Evolutionary conservation across 2,113 vertebrate species (phyloP), one percentile per base, ranked within the genome.

Genomic region (Alces alces): DNA sequence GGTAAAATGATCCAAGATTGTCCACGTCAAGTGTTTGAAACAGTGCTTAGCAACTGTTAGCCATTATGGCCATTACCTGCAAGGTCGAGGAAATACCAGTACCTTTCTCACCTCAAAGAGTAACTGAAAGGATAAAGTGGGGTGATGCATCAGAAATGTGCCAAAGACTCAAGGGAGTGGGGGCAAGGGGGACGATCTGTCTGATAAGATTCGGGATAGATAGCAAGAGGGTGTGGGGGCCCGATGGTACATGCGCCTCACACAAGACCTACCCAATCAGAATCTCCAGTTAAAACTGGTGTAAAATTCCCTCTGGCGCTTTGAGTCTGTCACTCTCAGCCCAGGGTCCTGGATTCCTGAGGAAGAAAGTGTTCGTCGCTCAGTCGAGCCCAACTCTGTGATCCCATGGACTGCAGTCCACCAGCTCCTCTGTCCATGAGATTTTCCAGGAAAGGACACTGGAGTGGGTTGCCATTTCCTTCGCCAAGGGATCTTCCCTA

Each of bases 181-280:
- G 84, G 23, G 6, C 55, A 25, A 16, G 28, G 17, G 30, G 55
- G 21, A 39, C 43, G 28, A 28, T 54, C 0, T 39, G 12, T n/a
- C 14, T 5, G n/a, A 5, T 11, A 52, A 70, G 54, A 12, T 76
- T 54, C 36, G 19, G 79, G 52, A 27, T 25, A 3, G 7, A 27
- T 2, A n/a, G 10, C 16, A 7, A 43, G 7, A 64, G 25, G 10
- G 43, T 12, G 52, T 1, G 28, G 0, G 13, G 13, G 12, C 10
- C 16, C 2, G n/a, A 8, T 6, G 54, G 23, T 6, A 7, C 64
- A 2, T 3, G 55, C 7, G 25, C 11, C 64, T 33, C 78, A 28
- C 19, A 6, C 11, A 14, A 36, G 43, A 11, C 43, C 19, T 11
- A 7, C 33, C 10, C 27, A 5, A 16, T 47, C 78, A 36, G 78